Percentiles rank a stretch among this genome's conserved stretches.
Conservation (phyloP, 1,140 invertebrate genomes). For the Penaeus vannamei region DNA sequence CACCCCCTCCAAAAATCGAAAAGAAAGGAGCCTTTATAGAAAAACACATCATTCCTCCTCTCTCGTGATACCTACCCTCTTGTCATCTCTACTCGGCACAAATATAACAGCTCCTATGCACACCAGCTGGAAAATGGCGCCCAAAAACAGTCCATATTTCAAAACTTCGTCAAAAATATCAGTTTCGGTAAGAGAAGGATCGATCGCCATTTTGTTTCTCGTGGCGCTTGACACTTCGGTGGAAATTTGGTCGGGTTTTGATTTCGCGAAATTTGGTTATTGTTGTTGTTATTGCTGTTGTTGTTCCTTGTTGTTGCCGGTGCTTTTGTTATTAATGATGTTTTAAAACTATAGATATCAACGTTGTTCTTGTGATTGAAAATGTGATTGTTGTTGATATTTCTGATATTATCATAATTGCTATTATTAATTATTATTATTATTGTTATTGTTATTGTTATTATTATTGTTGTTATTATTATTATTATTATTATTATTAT, state of each 20-base stretch:
- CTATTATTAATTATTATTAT: too few species aligned
- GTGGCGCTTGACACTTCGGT: too few species aligned
- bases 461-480: too few species aligned
- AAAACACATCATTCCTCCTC: background rate
- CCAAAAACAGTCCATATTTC: slow-evolving; percentile 65
- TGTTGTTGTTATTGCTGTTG: background rate
- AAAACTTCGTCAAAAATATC: slow-evolving; percentile 66
- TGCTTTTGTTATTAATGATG: too few species aligned
- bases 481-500: too few species aligned
- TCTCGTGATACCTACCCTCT: slow-evolving; percentile 36
- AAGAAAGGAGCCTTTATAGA: background rate
- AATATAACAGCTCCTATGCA: slow-evolving; percentile 67
- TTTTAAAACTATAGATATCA: too few species aligned
- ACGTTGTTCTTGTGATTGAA: too few species aligned
- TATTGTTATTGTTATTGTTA: too few species aligned
- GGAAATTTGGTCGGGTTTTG: too few species aligned
- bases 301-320: too few species aligned
- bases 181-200: slow-evolving; percentile 62
- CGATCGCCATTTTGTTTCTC: slow-evolving; percentile 60
- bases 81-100: slow-evolving; percentile 65
- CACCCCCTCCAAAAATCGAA: background rate
- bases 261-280: background rate
- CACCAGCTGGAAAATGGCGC: slow-evolving; percentile 66
- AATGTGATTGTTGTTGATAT: too few species aligned
- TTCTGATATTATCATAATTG: too few species aligned